Evolutionary conservation across 2,113 vertebrate genomes (phyloP).

Genomic region (Cheilinus undulatus): DNA sequence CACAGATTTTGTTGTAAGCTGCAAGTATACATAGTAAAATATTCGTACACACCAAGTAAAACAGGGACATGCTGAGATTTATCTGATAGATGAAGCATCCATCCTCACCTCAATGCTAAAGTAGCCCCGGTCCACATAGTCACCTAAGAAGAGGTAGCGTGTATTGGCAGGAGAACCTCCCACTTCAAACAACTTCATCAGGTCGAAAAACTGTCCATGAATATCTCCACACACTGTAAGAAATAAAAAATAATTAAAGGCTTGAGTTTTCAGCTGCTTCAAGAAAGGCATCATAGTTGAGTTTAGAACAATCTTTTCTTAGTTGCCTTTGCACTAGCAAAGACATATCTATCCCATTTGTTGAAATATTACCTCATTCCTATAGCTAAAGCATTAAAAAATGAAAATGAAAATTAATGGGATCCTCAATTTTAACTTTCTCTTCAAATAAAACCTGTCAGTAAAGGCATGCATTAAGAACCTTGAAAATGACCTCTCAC

Average conservation of each 20-base stretch:
- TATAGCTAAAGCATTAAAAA: not conserved
- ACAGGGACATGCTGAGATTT: not conserved
- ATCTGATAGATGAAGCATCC: not conserved
- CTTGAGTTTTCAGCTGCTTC: not conserved
- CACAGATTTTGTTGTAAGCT: constrained; percentile 18
- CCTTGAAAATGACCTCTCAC: not conserved
- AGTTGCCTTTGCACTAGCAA: not conserved
- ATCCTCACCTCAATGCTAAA: constrained; percentile 87
- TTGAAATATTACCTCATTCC: not conserved
- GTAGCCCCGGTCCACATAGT: constrained; percentile 97
- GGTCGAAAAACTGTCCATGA: constrained; percentile 87
- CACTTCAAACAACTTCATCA: constrained; percentile 89
- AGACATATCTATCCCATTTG: not conserved
- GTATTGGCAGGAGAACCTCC: constrained; percentile 87
- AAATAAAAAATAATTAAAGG: constrained; percentile 8
- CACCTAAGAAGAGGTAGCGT: constrained; percentile 87
- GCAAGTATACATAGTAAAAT: not conserved
- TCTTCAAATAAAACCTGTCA: not conserved
- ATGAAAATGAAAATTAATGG: not conserved
- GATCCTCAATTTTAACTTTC: not conserved
- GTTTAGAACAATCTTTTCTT: too few species aligned
- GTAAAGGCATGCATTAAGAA: not conserved
- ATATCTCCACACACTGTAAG: constrained; percentile 85
- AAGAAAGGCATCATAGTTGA: not conserved
- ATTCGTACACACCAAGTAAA: not conserved